A percentile compares a stretch with the other conserved stretches of the same genome.
Conservation (phyloP, 2,888 invertebrate species). For the Nephrotoma flavescens region DNA sequence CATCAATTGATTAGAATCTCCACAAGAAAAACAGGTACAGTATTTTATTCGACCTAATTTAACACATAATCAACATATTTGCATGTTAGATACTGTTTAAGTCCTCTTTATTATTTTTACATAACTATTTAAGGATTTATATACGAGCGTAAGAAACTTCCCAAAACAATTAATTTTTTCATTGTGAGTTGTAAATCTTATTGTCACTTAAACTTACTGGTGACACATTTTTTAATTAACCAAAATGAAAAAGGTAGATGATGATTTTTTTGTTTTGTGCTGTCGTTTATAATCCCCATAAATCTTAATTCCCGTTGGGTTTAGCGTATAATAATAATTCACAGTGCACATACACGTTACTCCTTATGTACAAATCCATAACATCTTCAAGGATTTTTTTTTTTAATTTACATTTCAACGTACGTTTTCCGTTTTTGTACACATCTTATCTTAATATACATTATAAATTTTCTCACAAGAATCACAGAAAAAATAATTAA, state of each 20-base stretch:
- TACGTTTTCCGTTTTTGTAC: background rate
- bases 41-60: background rate
- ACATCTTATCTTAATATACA: background rate
- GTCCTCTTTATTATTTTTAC: background rate
- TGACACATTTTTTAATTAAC: background rate
- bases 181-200: background rate
- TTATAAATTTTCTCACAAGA: background rate
- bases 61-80: background rate
- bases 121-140: background rate
- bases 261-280: background rate
- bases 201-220: background rate
- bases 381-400: background rate
- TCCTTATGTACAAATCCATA: background rate
- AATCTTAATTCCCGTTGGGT: background rate
- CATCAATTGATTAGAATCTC: background rate
- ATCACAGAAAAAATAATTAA: background rate
- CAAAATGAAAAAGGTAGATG: background rate
- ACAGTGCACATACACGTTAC: background rate
- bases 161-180: background rate
- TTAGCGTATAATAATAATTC: background rate
- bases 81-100: background rate
- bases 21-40: background rate
- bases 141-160: background rate
- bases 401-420: no score
- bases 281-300: background rate